A percentile compares a stretch with the other conserved stretches of the same genome.
phyloP scores from a whole-genome alignment of 2,113 vertebrate genomes.

The Macaca mulatta region DNA sequence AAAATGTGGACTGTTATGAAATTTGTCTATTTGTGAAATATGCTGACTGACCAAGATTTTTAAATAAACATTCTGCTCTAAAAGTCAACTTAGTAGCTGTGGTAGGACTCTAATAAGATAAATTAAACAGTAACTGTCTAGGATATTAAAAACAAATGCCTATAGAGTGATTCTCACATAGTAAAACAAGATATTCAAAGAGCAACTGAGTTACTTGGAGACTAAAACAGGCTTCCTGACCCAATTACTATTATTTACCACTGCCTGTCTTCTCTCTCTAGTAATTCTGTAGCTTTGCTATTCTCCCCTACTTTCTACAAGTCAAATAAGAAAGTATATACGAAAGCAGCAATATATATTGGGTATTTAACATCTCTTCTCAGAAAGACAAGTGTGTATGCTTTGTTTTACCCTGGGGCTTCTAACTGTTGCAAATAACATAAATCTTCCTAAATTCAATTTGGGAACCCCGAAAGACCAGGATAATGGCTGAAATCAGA shows the following conservation, averaged over 20 bases:
- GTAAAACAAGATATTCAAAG: slow-evolving; percentile 19
- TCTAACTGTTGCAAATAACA: not conserved
- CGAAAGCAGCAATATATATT: not conserved
- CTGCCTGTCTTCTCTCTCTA: not conserved
- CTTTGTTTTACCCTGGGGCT: not conserved
- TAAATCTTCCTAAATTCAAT: not conserved
- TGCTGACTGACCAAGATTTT: not conserved
- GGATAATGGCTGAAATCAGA: not conserved
- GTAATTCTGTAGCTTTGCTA: not conserved
- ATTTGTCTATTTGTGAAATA: slow-evolving; percentile 30
- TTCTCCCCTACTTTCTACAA: not conserved
- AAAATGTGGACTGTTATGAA: slow-evolving; percentile 1
- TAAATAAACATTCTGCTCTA: slow-evolving; percentile 27
- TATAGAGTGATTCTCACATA: not conserved
- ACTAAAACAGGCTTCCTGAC: not conserved
- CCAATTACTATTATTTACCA: not conserved
- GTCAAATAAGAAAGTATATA: not conserved
- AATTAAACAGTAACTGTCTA: slow-evolving; percentile 42
- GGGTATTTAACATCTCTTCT: not conserved
- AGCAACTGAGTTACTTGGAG: not conserved
- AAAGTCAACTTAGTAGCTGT: not conserved
- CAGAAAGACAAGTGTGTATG: not conserved
- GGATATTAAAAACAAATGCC: not conserved
- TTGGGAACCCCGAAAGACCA: not conserved
- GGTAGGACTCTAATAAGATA: not conserved